Conservation (phyloP, 92 coral and sea anemone species). For the Zoanthus solanderi region DNA sequence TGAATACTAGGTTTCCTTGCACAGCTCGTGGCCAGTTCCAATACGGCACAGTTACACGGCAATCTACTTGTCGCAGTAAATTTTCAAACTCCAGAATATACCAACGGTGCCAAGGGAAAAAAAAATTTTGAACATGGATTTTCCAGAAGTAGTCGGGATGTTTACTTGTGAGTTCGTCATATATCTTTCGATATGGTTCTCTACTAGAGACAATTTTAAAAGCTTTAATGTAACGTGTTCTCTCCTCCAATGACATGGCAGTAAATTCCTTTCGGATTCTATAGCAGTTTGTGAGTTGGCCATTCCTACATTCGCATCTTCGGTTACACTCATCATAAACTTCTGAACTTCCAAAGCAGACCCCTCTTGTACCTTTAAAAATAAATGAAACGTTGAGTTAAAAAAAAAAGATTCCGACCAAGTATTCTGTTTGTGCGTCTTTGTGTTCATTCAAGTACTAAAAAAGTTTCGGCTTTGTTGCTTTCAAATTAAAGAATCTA, state of each 20-base stretch:
- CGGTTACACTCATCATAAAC: conserved; percentile 80
- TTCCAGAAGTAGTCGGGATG: background rate
- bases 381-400: background rate
- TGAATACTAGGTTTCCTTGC: background rate
- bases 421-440: too few relatives aligned
- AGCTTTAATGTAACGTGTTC: conserved; percentile 48
- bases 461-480: too few relatives aligned
- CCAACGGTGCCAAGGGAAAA: conserved; percentile 50
- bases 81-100: conserved; percentile 58
- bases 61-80: conserved; percentile 48
- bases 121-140: background rate
- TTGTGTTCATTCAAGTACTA: too few relatives aligned
- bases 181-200: conserved; percentile 12
- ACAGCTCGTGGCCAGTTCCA: conserved; percentile 62
- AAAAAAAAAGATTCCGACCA: too few relatives aligned
- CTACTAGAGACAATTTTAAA: conserved; percentile 46
- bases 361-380: background rate
- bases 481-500: too few relatives aligned
- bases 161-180: conserved; percentile 15
- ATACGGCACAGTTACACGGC: conserved; percentile 57
- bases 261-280: conserved; percentile 60
- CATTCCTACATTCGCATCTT: conserved; percentile 67
- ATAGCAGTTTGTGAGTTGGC: conserved; percentile 49
- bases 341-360: conserved; percentile 4
- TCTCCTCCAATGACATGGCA: conserved; percentile 47